Percentiles rank a stretch among this genome's conserved stretches.
phyloP scores from a whole-genome alignment of 2,797 vertebrate species.

The Hybognathus amarus region DNA sequence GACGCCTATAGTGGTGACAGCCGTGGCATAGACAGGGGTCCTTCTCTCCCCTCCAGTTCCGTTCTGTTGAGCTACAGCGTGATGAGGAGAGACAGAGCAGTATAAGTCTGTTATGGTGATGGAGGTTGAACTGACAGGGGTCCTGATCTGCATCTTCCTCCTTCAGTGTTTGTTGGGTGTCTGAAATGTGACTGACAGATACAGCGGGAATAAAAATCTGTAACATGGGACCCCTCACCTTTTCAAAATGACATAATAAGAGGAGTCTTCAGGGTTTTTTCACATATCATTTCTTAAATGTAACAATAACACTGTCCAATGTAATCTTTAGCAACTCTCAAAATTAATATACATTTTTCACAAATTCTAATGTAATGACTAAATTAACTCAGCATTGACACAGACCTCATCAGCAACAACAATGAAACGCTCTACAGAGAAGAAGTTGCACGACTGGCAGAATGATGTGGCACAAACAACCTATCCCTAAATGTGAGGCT shows the following conservation, averaged over 20 bases:
- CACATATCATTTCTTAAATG: neutral
- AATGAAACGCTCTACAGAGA: neutral
- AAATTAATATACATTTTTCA: neutral
- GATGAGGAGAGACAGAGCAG: constrained; percentile 3
- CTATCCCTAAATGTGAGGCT: neutral
- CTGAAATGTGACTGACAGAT: constrained; percentile 5
- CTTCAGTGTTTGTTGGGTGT: neutral
- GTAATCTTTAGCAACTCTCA: neutral
- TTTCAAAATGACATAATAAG: constrained; percentile 4
- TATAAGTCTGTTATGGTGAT: constrained; percentile 9
- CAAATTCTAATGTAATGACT: neutral
- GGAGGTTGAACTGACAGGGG: constrained; percentile 21
- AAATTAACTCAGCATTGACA: neutral
- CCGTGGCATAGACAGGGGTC: constrained; percentile 45
- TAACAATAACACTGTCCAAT: neutral
- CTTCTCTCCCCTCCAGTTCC: constrained; percentile 36
- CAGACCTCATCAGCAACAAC: neutral
- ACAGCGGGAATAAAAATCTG: neutral
- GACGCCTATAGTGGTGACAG: constrained; percentile 42
- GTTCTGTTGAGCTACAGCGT: constrained; percentile 29
- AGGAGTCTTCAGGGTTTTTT: neutral
- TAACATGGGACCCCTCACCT: neutral
- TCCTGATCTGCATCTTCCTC: constrained; percentile 22
- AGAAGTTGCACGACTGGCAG: neutral
- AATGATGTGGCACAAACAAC: neutral